Percentiles rank a stretch among this genome's conserved stretches.
These are phyloP conservation scores for Andrena trimmerana DNA, from an alignment of 2,888 invertebrate genomes.

Conservation along the genomic window DNA sequence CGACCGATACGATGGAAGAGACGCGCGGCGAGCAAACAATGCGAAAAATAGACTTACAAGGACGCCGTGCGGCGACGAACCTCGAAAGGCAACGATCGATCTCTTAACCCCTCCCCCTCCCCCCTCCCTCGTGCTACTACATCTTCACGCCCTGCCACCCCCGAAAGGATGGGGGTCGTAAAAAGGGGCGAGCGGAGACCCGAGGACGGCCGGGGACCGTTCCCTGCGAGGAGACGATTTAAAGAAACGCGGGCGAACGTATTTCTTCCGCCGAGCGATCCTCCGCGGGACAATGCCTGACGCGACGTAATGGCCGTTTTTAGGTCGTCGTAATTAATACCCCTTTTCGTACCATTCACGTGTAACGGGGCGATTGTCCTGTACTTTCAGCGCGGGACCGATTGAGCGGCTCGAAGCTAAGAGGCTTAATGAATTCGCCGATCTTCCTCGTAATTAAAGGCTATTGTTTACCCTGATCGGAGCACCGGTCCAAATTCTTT, in stretches of 20 bases:
- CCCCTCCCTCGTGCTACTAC: not conserved
- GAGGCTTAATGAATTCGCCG: not conserved
- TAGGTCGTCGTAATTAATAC: conserved; percentile 30
- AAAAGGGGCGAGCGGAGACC: not conserved
- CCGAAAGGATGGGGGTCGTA: not conserved
- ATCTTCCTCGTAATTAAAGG: not conserved
- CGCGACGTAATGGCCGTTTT: conserved; percentile 15
- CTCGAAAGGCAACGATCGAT: conserved; percentile 70
- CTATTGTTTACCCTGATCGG: not conserved
- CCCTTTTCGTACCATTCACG: conserved; percentile 1
- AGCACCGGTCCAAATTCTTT: not conserved
- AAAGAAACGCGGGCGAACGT: conserved; percentile 5
- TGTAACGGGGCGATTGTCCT: not conserved
- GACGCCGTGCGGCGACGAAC: conserved; percentile 60
- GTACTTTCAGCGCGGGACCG: not conserved
- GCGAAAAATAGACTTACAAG: conserved; percentile 69
- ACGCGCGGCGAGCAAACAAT: conserved; percentile 65
- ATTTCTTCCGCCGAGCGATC: not conserved
- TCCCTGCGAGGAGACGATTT: not conserved
- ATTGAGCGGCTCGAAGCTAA: not conserved
- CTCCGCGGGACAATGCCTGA: conserved; percentile 8
- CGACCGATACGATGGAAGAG: conserved; percentile 20
- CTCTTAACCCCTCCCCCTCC: conserved; percentile 36
- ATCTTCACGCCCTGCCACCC: not conserved
- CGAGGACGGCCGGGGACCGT: not conserved